phyloP scores from a whole-genome alignment of 2,113 vertebrate genomes.

The Irena cyanogastra region DNA sequence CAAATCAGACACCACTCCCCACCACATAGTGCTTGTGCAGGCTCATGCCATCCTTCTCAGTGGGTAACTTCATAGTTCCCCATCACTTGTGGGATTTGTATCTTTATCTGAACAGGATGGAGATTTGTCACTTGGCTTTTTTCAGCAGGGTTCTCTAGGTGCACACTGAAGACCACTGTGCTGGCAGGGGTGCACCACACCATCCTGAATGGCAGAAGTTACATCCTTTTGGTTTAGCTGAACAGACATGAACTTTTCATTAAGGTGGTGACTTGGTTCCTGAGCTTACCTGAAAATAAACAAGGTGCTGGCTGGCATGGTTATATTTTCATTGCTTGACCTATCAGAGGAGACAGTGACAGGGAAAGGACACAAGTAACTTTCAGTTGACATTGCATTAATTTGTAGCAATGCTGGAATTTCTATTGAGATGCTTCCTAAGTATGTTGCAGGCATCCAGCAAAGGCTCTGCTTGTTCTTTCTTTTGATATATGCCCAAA shows the following conservation, averaged over 20 bases:
- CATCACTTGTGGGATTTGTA: background rate
- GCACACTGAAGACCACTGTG: rapidly evolving
- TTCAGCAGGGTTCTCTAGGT: background rate
- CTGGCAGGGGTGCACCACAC: no score
- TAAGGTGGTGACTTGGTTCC: background rate
- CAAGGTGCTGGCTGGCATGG: background rate
- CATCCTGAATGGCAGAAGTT: rapidly evolving
- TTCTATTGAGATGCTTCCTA: background rate
- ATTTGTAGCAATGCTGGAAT: background rate
- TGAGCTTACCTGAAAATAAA: background rate
- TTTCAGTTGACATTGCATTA: background rate
- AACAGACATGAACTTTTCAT: background rate
- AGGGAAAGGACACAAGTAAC: background rate
- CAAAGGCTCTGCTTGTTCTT: background rate
- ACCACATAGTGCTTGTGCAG: background rate
- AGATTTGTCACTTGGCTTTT: background rate
- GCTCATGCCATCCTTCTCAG: background rate
- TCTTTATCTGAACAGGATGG: background rate
- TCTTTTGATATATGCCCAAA: background rate
- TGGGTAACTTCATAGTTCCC: background rate
- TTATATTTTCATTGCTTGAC: background rate
- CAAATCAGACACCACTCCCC: background rate
- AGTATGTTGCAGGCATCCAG: background rate
- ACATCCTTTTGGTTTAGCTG: background rate
- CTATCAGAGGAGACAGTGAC: background rate